Evolutionary conservation across 30 jellyfish, hydroid and myxozoan genomes (phyloP), one percentile per base, ranked within the genome.

Genomic region (Clytia hemisphaerica): DNA sequence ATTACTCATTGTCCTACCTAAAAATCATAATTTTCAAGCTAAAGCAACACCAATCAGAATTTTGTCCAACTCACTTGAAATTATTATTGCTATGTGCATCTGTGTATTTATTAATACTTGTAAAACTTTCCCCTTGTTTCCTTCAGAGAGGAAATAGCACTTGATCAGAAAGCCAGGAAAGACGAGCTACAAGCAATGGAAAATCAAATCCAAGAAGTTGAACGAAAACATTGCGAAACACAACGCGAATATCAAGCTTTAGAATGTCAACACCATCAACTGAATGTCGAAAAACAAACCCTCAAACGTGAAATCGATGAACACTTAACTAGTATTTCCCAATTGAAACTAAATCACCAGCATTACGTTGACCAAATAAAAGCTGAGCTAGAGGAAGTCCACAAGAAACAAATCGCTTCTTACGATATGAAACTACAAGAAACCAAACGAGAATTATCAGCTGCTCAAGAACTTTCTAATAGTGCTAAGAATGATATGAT

Each of bases 91-190:
- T n/a, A n/a, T n/a, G n/a, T n/a, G n/a, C n/a, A n/a, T n/a, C n/a
- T n/a, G n/a, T n/a, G n/a, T n/a, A n/a, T n/a, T n/a, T n/a, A n/a
- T n/a, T n/a, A n/a, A n/a, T n/a, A n/a, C n/a, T n/a, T n/a, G n/a
- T n/a, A n/a, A n/a, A n/a, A n/a, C n/a, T n/a, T n/a, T n/a, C n/a
- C n/a, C n/a, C n/a, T n/a, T n/a, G n/a, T 19, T 29, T 25, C 19
- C 31, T 69, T 29, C 16, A 72, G 80, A 50, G 80, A 72, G 28
- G 84, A 72, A 31, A 21, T 59, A 40, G 73, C 71, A n/a, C 84
- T 82, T 54, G 84, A 55, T 54, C 80, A 55, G 30, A 37, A 53
- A 14, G 4, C 18, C 33, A 36, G 36, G 16, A 44, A 72, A 37
- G 31, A 54, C 31, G 65, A 58, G 33, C 30, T 72, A 10, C 48